Percentiles rank a stretch among this genome's conserved stretches.
phyloP scores from a whole-genome alignment of 2,113 vertebrate genomes.

The Carollia perspicillata region DNA sequence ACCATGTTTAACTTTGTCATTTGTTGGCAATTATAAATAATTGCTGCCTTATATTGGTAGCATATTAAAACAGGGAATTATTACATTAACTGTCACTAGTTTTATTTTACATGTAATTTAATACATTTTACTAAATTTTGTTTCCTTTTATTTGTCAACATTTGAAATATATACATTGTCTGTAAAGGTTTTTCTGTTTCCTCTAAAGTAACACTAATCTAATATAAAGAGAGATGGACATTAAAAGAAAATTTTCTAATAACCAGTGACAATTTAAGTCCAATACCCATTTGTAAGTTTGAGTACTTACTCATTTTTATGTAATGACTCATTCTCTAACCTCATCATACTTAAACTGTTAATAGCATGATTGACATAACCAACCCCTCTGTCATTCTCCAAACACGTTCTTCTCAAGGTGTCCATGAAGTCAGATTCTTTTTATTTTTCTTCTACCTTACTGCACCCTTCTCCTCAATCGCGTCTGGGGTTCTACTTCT shows the following conservation, averaged over 20 bases:
- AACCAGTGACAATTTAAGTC: background rate
- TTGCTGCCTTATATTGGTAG: background rate
- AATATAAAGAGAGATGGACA: background rate
- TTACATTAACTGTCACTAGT: background rate
- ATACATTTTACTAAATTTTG: background rate
- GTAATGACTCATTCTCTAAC: background rate
- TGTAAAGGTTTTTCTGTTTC: background rate
- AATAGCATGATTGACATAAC: background rate
- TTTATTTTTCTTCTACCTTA: background rate
- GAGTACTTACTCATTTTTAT: background rate
- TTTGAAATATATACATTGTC: background rate
- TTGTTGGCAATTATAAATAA: slow-evolving; percentile 52
- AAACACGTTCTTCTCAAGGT: background rate
- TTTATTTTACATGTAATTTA: background rate
- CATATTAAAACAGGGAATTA: slow-evolving; percentile 32
- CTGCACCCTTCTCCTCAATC: background rate
- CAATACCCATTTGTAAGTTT: background rate
- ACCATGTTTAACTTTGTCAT: slow-evolving; percentile 19
- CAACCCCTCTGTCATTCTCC: background rate
- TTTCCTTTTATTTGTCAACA: background rate
- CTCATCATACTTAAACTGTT: background rate
- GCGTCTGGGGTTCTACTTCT: background rate
- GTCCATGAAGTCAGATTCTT: background rate
- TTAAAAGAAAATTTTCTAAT: background rate
- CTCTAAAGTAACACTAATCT: background rate